These are phyloP conservation scores for Steinernema scapterisci DNA, from an alignment of 2,888 invertebrate species.

Conservation along the genomic window DNA sequence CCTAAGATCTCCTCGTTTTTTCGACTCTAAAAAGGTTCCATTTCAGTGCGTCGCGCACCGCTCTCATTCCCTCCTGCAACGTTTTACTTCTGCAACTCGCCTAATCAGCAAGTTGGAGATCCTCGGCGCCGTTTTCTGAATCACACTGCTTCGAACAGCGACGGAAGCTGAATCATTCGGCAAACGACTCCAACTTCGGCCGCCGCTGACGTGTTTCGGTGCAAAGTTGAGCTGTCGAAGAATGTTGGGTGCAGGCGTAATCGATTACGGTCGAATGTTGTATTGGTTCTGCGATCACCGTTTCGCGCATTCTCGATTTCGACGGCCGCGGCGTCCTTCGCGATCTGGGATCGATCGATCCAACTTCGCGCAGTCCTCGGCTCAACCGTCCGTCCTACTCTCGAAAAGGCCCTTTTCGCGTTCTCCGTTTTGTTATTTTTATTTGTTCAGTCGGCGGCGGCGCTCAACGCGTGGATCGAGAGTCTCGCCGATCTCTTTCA, in stretches of 20 bases:
- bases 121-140: not conserved
- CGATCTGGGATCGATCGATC: not conserved
- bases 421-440: slow-evolving; percentile 31
- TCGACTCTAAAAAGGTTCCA: no score
- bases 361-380: not conserved
- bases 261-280: slow-evolving; percentile 7
- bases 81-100: not conserved
- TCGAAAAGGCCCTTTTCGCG: slow-evolving; percentile 23
- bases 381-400: not conserved
- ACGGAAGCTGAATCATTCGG: no score
- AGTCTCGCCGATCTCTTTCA: not conserved
- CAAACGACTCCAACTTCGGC: no score
- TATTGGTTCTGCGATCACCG: not conserved
- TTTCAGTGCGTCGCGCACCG: no score
- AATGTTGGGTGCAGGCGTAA: no score
- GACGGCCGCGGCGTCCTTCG: not conserved
- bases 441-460: slow-evolving; percentile 30
- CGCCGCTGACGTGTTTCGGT: no score
- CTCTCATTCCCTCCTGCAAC: no score
- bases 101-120: no score
- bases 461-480: not conserved
- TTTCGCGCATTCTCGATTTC: not conserved
- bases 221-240: no score
- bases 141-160: not conserved
- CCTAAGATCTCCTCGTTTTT: no score